Evolutionary conservation across 2,797 vertebrate species (phyloP).

Genomic region (Siniperca scherzeri): DNA sequence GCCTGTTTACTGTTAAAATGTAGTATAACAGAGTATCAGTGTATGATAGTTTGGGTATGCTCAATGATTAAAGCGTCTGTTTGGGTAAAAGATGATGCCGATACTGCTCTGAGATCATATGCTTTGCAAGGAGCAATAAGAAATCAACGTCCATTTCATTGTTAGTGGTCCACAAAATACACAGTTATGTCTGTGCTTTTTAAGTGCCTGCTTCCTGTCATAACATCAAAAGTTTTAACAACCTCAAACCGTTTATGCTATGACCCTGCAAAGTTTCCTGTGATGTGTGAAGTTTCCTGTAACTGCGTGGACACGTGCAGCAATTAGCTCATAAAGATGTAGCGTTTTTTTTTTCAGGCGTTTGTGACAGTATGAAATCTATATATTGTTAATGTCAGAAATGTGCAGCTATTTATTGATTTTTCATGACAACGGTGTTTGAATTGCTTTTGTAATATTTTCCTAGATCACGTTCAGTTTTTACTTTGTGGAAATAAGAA

Average conservation of each 20-base stretch:
- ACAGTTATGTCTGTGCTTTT: constrained; percentile 44
- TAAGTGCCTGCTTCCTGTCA: constrained; percentile 63
- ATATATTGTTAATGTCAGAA: constrained; percentile 29
- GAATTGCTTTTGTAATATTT: constrained; percentile 51
- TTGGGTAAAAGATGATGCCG: no score
- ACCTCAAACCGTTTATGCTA: constrained; percentile 61
- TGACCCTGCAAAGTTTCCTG: constrained; percentile 57
- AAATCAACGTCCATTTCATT: constrained; percentile 48
- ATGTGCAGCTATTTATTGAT: constrained; percentile 22
- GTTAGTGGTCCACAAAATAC: constrained; percentile 37
- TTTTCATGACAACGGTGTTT: constrained; percentile 15
- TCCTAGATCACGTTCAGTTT: constrained; percentile 52
- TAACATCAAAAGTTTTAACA: constrained; percentile 68
- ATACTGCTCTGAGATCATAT: constrained; percentile 29
- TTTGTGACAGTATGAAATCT: constrained; percentile 49
- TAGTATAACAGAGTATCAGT: no score
- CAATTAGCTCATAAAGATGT: constrained; percentile 52
- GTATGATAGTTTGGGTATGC: neutral
- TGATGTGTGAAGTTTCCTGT: constrained; percentile 59
- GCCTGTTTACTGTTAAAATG: no score
- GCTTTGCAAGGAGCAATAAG: constrained; percentile 40
- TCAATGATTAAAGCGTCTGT: no score
- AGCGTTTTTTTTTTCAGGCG: constrained; percentile 25
- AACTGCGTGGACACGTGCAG: constrained; percentile 43
- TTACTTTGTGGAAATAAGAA: constrained; percentile 47